A percentile compares a stretch with the other conserved stretches of the same genome.
phyloP scores from a whole-genome alignment of 2,888 invertebrate genomes.

The Macrosiphum euphorbiae region DNA sequence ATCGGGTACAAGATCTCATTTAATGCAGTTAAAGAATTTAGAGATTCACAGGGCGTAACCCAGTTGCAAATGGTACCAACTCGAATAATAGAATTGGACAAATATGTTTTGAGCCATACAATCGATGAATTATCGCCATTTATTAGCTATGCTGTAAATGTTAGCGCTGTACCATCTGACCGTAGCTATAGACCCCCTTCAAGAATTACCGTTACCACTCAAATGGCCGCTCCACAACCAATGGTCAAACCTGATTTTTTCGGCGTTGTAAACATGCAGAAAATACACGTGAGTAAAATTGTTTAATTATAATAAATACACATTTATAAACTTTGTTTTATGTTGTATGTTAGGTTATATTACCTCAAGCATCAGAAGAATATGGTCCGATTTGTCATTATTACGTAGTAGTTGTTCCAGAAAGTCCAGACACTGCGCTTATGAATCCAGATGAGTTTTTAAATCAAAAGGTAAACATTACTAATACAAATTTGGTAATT shows the following conservation, averaged over 20 bases:
- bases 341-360: constrained; percentile 75
- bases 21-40: constrained; percentile 93
- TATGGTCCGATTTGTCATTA: constrained; percentile 98
- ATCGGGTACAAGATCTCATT: constrained; percentile 87
- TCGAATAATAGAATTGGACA: constrained; percentile 80
- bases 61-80: constrained; percentile 86
- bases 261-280: constrained; percentile 88
- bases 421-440: constrained; percentile 81
- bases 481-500: background rate
- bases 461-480: constrained; percentile 78
- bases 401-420: constrained; percentile 94
- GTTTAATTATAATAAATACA: background rate
- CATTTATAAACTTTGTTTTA: background rate
- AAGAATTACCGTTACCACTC: constrained; percentile 93
- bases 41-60: constrained; percentile 92
- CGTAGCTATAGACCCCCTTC: constrained; percentile 87
- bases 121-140: constrained; percentile 92
- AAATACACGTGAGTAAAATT: constrained; percentile 75
- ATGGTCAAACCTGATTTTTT: constrained; percentile 97
- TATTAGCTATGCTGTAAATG: constrained; percentile 94
- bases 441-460: constrained; percentile 91
- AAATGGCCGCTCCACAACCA: constrained; percentile 97
- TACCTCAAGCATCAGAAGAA: constrained; percentile 97
- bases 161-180: constrained; percentile 89
- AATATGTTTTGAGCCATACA: constrained; percentile 80